Evolutionary conservation across 1,140 invertebrate species (phyloP).

Genomic region (Drosophila sulfurigaster): DNA sequence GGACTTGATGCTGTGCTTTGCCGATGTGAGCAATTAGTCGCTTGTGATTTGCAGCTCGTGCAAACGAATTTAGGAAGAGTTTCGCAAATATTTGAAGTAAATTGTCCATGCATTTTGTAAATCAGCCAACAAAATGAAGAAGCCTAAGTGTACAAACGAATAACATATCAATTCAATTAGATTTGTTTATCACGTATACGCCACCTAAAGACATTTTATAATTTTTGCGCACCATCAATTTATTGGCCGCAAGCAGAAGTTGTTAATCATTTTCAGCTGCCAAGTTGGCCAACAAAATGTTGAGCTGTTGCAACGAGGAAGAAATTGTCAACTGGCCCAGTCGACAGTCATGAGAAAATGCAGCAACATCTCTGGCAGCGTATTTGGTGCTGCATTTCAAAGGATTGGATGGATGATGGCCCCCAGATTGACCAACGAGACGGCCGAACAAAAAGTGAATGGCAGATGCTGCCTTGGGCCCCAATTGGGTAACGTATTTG

Average conservation of each 20-base stretch:
- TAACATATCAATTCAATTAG: neutral
- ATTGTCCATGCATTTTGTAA: constrained; percentile 6
- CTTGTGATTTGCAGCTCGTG: constrained; percentile 69
- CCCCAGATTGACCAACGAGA: constrained; percentile 40
- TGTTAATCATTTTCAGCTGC: constrained; percentile 66
- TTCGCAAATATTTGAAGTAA: constrained; percentile 55
- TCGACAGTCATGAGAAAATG: constrained; percentile 62
- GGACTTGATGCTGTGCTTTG: neutral
- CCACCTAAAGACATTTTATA: neutral
- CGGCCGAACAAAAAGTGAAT: constrained; percentile 75
- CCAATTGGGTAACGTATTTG: constrained; percentile 57
- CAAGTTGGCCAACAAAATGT: constrained; percentile 49
- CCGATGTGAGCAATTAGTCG: constrained; percentile 59
- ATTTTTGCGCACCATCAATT: neutral
- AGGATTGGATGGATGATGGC: constrained; percentile 57
- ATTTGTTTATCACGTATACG: constrained; percentile 38
- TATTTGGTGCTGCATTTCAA: constrained; percentile 46
- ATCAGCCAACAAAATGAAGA: constrained; percentile 23
- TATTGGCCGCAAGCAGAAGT: constrained; percentile 15
- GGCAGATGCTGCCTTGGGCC: constrained; percentile 69
- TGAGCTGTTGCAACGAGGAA: constrained; percentile 59
- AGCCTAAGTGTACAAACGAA: constrained; percentile 10
- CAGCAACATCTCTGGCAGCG: neutral
- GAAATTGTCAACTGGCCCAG: constrained; percentile 63
- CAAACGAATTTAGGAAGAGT: constrained; percentile 65